These are phyloP conservation scores for Catotricha subobsoleta DNA, from an alignment of 2,888 invertebrate genomes.

Conservation along the genomic window DNA sequence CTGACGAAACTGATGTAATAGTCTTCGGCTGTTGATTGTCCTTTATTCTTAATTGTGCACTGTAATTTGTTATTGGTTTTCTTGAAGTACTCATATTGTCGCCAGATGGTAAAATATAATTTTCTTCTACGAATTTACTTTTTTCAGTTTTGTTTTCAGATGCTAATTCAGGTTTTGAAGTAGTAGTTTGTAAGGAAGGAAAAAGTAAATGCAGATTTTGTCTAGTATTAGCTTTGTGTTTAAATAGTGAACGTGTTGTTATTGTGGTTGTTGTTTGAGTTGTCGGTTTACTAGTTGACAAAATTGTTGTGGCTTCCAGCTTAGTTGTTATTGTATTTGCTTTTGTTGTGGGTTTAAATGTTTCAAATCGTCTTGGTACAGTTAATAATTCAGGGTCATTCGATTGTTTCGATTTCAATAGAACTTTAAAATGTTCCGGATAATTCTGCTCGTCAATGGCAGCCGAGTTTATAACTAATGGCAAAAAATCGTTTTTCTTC, in stretches of 20 bases:
- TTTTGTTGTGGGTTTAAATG: neutral
- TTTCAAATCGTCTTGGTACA: neutral
- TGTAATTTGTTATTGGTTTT: no score
- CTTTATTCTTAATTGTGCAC: no score
- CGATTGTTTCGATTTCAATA: constrained; percentile 37
- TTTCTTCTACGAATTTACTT: no score
- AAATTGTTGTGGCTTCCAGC: constrained; percentile 3
- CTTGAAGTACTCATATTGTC: no score
- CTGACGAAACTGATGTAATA: no score
- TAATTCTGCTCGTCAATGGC: constrained; percentile 45
- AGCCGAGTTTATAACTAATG: constrained; percentile 29
- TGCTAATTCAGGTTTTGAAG: neutral
- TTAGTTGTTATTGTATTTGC: neutral
- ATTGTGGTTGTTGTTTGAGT: constrained; percentile 1
- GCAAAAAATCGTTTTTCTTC: neutral
- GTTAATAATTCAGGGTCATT: constrained; percentile 3
- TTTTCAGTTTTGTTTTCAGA: no score
- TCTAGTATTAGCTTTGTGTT: constrained; percentile 7
- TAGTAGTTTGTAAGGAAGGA: neutral
- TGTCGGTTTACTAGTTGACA: constrained; percentile 4
- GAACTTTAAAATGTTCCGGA: constrained; percentile 45
- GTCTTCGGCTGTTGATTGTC: no score
- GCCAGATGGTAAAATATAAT: no score
- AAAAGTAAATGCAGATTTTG: neutral
- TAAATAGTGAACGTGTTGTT: neutral